These are phyloP conservation scores for Grantiella picta DNA, from an alignment of 2,113 vertebrate species.

Conservation along the genomic window DNA sequence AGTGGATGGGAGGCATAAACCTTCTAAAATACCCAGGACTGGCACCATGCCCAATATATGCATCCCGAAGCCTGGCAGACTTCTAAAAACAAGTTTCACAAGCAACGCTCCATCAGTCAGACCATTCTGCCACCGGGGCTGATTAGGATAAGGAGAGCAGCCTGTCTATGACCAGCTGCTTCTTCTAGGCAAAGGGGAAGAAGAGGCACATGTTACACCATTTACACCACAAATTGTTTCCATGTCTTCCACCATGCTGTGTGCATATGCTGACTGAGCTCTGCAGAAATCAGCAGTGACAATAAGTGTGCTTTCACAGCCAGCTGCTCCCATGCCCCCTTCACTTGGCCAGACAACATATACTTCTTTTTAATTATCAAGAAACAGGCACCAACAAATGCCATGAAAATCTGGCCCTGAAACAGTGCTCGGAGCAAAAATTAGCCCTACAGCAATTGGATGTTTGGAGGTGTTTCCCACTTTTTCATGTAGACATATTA, in stretches of 20 bases:
- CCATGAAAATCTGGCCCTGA: neutral
- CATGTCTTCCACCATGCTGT: neutral
- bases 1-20: neutral
- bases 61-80: neutral
- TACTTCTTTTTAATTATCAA: neutral
- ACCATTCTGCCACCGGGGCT: rapidly evolving
- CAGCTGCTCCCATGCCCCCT: neutral
- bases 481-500: neutral
- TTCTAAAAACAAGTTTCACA: neutral
- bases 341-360: neutral
- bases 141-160: neutral
- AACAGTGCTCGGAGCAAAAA: neutral
- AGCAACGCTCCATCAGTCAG: rapidly evolving
- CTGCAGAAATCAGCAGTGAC: neutral
- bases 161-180: rapidly evolving
- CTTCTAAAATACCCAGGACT: neutral
- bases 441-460: neutral
- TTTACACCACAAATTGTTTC: neutral
- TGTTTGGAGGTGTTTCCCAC: neutral
- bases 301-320: neutral
- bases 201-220: neutral
- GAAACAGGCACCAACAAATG: neutral
- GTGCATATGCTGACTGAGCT: neutral
- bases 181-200: neutral
- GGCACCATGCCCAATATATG: rapidly evolving